Percentiles rank a stretch among this genome's conserved stretches.
Conservation (phyloP, 1,140 invertebrate species). For the Trichomalopsis sarcophagae region DNA sequence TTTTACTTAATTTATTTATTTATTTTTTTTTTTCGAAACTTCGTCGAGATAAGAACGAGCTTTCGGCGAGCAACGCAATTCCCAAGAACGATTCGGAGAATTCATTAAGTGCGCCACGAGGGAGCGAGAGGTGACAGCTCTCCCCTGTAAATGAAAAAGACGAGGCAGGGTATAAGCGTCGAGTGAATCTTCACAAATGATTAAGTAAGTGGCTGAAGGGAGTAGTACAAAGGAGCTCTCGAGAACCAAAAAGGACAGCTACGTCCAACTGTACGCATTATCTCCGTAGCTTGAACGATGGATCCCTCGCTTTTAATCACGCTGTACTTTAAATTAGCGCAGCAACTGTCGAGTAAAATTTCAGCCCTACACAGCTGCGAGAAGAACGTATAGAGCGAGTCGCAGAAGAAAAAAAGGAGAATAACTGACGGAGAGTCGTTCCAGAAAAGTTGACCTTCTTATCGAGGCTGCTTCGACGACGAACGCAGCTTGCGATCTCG, state of each 20-base stretch:
- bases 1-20: no score
- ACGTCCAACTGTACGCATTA: no score
- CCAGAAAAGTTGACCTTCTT: slow-evolving; percentile 26
- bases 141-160: background rate
- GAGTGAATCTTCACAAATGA: slow-evolving; percentile 1
- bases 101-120: background rate
- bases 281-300: no score
- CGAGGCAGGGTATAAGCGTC: background rate
- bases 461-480: background rate
- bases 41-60: background rate
- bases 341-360: background rate
- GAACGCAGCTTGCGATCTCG: background rate
- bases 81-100: background rate
- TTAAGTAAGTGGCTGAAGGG: background rate
- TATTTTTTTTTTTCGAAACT: no score
- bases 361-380: background rate
- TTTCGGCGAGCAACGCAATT: no score
- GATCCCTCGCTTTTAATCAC: no score
- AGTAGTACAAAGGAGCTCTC: background rate
- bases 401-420: background rate
- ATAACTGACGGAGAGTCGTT: background rate
- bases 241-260: background rate
- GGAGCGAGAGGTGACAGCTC: no score
- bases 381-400: background rate
- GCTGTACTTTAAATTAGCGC: background rate